These are phyloP conservation scores for Enhydra lutris DNA, from an alignment of 2,113 vertebrate genomes.

Conservation along the genomic window DNA sequence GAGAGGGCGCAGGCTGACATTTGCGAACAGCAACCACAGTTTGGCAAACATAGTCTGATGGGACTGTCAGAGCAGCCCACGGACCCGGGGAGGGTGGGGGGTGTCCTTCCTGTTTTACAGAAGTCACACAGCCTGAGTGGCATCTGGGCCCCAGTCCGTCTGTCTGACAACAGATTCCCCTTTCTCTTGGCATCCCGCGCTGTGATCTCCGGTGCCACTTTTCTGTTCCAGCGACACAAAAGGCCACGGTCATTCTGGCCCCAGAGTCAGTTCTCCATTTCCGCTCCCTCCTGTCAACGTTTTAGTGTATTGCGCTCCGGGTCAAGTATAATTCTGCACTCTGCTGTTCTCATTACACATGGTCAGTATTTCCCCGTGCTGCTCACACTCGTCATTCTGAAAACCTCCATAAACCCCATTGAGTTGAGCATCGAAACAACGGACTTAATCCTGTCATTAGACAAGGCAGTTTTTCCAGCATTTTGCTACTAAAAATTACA, in stretches of 20 bases:
- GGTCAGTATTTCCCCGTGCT: background rate
- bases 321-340: background rate
- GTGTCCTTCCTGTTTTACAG: background rate
- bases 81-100: accelerated
- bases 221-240: background rate
- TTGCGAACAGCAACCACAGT: background rate
- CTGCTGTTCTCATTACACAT: background rate
- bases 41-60: accelerated
- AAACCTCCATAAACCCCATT: background rate
- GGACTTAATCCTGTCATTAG: background rate
- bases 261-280: background rate
- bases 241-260: accelerated
- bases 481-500: background rate
- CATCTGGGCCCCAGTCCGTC: background rate
- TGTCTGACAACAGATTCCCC: background rate
- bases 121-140: background rate
- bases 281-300: no score
- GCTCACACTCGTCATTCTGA: background rate
- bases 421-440: accelerated
- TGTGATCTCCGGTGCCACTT: background rate
- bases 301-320: accelerated
- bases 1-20: background rate
- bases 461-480: background rate
- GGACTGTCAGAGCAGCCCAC: background rate
- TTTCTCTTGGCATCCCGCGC: no score